Evolutionary conservation across 2,888 invertebrate species (phyloP).

Genomic region (Tenthredo scrophulariae): DNA sequence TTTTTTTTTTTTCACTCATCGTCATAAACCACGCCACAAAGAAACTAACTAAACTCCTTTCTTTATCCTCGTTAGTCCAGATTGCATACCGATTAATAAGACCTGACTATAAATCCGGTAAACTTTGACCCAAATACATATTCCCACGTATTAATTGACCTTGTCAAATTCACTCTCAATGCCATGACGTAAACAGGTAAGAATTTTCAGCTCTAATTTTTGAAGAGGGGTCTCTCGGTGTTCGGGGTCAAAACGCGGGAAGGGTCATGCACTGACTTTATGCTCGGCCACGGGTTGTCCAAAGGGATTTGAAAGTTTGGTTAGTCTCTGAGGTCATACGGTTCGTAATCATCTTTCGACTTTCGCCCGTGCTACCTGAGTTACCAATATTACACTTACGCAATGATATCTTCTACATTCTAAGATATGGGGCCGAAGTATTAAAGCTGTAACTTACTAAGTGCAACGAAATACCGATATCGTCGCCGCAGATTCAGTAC

Average conservation of each 20-base stretch:
- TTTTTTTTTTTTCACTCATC: background rate
- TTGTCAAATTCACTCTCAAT: conserved; percentile 11
- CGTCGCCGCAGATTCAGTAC: background rate
- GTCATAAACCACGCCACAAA: background rate
- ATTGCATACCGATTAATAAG: background rate
- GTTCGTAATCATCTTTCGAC: conserved; percentile 16
- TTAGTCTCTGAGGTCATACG: background rate
- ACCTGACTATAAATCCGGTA: background rate
- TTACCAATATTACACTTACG: background rate
- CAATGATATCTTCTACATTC: background rate
- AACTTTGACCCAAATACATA: background rate
- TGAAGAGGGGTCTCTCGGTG: conserved; percentile 17
- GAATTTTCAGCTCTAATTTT: background rate
- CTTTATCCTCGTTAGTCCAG: no score
- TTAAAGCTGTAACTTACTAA: background rate
- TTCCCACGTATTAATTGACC: background rate
- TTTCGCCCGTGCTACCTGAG: background rate
- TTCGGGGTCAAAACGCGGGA: background rate
- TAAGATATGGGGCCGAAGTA: background rate
- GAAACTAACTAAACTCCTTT: background rate
- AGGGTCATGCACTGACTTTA: background rate
- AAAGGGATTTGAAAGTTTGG: conserved; percentile 50
- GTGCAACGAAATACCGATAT: background rate
- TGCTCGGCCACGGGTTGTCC: background rate
- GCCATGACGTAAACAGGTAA: background rate